Evolutionary conservation across 2,113 vertebrate genomes (phyloP).

Genomic region (Hippocampus abdominalis): DNA sequence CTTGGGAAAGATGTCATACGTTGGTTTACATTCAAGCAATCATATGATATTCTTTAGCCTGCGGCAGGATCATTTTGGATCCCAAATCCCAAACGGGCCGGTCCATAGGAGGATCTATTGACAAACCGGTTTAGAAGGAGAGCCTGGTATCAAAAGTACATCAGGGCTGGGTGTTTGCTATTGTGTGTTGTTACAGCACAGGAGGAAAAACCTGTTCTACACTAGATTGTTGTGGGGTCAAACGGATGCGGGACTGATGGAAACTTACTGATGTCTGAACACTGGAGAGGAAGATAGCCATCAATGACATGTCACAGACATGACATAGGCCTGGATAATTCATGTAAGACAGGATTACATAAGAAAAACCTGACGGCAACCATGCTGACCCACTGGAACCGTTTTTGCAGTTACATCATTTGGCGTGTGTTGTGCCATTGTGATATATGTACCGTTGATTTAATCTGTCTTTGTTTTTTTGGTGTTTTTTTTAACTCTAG

Average conservation of each 20-base stretch:
- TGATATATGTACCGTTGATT: neutral
- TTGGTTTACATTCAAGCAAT: slow-evolving; percentile 20
- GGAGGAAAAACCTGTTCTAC: slow-evolving; percentile 68
- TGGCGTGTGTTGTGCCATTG: slow-evolving; percentile 3
- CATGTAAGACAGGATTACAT: slow-evolving; percentile 44
- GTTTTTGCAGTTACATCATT: slow-evolving; percentile 22
- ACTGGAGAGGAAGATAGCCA: slow-evolving; percentile 54
- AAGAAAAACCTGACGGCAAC: slow-evolving; percentile 34
- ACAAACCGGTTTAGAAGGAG: slow-evolving; percentile 24
- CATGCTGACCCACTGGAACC: slow-evolving; percentile 16
- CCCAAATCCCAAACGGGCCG: slow-evolving; percentile 13
- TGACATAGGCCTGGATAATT: slow-evolving; percentile 42
- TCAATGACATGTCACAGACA: slow-evolving; percentile 53
- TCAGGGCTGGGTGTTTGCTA: slow-evolving; percentile 28
- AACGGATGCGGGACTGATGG: slow-evolving; percentile 36
- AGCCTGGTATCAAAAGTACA: slow-evolving; percentile 17
- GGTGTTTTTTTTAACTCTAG: neutral
- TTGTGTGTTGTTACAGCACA: slow-evolving; percentile 37
- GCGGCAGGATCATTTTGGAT: slow-evolving; percentile 28
- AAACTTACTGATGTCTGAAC: slow-evolving; percentile 51
- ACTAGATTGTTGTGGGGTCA: slow-evolving; percentile 54
- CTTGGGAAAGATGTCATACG: slow-evolving; percentile 22
- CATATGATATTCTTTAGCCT: slow-evolving; percentile 18
- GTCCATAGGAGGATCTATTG: slow-evolving; percentile 5
- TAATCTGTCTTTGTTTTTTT: neutral